Evolutionary conservation across 2,797 vertebrate genomes (phyloP), one percentile per base, ranked within the genome.

Genomic region (Monodelphis domestica): DNA sequence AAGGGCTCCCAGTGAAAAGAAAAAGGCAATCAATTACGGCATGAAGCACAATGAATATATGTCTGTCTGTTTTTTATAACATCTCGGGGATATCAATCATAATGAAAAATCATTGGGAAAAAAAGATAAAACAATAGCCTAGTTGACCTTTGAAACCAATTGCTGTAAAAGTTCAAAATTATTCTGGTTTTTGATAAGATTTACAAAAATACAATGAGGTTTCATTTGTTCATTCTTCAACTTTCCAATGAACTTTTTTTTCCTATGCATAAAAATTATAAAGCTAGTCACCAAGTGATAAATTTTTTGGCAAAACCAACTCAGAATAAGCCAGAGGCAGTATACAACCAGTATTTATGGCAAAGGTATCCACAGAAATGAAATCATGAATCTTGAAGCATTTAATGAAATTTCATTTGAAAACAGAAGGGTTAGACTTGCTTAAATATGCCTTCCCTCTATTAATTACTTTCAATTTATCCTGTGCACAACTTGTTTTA

Each of bases 121-220:
- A 0, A 2, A 6, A 0, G 24, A 55, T 28, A 29, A 90, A 63
- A 45, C 0, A 33, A 84, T 2, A 70, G 59, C 57, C 59, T 14
- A 89, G 26, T 1, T 90, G 87, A 63, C 89, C n/a, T 90, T n/a
- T 89, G 51, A 94, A 92, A 95, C 29, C 7, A 54, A 51, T 17
- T n/a, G 91, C 91, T 90, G 93, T 70, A 54, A 95, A 94, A 93
- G 38, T 51, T 90, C 2, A 87, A 78, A 94, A 70, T 45, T 50
- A 26, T 54, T 93, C 56, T 5, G 29, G 21, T 90, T 97, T 89
- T 90, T 12, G 7, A 59, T 21, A 15, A n/a, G 1, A 2, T 6
- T 84, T 97, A 45, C 17, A 89, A 90, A 92, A 26, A 95, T 26
- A 12, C 30, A 93, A 3, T 54, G 50, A 38, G 38, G 17, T 55